phyloP scores from a whole-genome alignment of 2,113 vertebrate species.

The Rhodinocichla rosea region DNA sequence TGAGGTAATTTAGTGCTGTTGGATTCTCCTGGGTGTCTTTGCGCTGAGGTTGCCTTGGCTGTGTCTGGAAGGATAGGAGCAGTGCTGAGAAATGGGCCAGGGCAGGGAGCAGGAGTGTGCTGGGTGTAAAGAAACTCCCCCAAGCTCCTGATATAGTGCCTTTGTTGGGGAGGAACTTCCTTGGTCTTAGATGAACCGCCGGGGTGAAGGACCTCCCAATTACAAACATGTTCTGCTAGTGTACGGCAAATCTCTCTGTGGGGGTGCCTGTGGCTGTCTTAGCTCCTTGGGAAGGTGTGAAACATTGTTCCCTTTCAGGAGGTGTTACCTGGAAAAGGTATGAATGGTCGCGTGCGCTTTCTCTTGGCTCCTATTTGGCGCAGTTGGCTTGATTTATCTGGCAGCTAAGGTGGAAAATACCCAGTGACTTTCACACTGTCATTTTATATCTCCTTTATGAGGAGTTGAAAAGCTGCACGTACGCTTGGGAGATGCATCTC shows the following conservation, averaged over 20 bases:
- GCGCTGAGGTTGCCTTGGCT: neutral
- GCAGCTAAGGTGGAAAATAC: constrained; percentile 14
- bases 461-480: constrained; percentile 19
- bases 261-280: neutral
- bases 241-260: neutral
- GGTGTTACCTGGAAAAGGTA: neutral
- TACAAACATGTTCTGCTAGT: neutral
- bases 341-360: neutral
- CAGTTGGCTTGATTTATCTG: neutral
- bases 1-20: neutral
- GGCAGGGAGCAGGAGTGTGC: neutral
- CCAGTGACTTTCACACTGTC: neutral
- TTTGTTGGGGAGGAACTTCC: neutral
- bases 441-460: neutral
- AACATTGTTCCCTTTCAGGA: neutral
- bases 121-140: neutral
- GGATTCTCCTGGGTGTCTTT: neutral
- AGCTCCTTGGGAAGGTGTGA: neutral
- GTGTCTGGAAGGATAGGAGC: neutral
- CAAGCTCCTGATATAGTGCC: neutral
- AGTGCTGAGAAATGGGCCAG: neutral
- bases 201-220: neutral
- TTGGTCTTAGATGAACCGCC: accelerated
- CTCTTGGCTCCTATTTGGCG: neutral
- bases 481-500: neutral